phyloP scores from a whole-genome alignment of 1,140 invertebrate species.

The Chrysoperla carnea region DNA sequence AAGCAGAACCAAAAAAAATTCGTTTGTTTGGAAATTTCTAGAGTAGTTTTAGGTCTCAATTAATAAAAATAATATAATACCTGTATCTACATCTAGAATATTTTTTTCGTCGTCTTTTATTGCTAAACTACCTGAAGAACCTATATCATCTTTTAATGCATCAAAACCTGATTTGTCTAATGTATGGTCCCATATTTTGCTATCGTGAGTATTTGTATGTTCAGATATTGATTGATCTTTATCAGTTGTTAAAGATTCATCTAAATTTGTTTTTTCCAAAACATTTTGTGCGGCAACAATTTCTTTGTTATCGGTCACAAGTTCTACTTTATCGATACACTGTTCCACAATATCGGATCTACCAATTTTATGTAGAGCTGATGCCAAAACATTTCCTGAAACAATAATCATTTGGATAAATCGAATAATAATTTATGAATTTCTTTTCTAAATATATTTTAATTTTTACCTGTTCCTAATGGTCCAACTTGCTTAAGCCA shows the following conservation, averaged over 20 bases:
- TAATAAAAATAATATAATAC: no score
- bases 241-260: conserved; percentile 40
- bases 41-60: no score
- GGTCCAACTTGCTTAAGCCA: conserved; percentile 45
- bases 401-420: conserved; percentile 10
- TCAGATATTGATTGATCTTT: conserved; percentile 49
- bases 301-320: conserved; percentile 63
- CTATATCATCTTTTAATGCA: background rate
- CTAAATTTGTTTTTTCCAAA: conserved; percentile 60
- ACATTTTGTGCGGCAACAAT: conserved; percentile 56
- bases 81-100: no score
- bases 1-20: no score
- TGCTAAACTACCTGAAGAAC: background rate
- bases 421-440: background rate
- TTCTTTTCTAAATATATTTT: background rate
- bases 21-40: no score
- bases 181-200: background rate
- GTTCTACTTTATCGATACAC: conserved; percentile 65
- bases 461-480: conserved; percentile 37
- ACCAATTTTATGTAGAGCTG: conserved; percentile 51
- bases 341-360: conserved; percentile 63
- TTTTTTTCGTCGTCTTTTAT: background rate
- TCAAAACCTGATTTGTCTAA: background rate
- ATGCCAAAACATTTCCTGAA: conserved; percentile 53
- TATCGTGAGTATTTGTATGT: conserved; percentile 10